phyloP scores from a whole-genome alignment of 2,797 vertebrate genomes.

The Anguilla marmorata region DNA sequence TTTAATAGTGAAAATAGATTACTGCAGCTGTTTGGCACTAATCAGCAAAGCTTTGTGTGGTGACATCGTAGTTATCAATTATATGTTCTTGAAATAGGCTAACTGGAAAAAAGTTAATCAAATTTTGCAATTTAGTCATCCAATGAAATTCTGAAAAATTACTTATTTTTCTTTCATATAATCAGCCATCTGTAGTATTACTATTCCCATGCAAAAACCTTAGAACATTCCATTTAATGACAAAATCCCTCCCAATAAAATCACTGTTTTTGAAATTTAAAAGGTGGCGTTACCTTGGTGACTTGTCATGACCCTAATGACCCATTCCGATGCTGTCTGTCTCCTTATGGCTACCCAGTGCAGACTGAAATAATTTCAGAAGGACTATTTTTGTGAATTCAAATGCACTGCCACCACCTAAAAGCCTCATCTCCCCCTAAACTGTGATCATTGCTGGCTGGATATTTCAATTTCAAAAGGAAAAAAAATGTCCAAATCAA shows the following conservation, averaged over 20 bases:
- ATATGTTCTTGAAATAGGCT: too few relatives aligned
- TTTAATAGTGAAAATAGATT: too few relatives aligned
- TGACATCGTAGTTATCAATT: too few relatives aligned
- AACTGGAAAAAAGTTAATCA: too few relatives aligned
- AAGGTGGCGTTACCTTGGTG: background rate
- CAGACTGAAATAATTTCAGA: background rate
- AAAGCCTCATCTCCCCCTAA: background rate
- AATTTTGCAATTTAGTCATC: too few relatives aligned
- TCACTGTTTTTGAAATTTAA: background rate
- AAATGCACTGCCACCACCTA: background rate
- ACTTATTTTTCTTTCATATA: too few relatives aligned
- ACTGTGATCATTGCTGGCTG: background rate
- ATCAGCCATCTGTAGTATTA: too few relatives aligned
- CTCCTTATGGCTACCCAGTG: background rate
- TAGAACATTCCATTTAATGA: too few relatives aligned
- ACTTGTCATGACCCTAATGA: background rate
- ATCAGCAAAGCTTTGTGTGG: too few relatives aligned
- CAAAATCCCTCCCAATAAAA: background rate
- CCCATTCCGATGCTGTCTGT: background rate
- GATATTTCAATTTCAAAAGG: background rate
- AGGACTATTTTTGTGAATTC: background rate
- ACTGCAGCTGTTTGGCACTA: too few relatives aligned
- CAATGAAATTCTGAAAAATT: too few relatives aligned
- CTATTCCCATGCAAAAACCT: too few relatives aligned
- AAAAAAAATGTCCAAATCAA: background rate